Evolutionary conservation across 2,888 invertebrate genomes (phyloP).

Genomic region (Eumerus sabulonum): DNA sequence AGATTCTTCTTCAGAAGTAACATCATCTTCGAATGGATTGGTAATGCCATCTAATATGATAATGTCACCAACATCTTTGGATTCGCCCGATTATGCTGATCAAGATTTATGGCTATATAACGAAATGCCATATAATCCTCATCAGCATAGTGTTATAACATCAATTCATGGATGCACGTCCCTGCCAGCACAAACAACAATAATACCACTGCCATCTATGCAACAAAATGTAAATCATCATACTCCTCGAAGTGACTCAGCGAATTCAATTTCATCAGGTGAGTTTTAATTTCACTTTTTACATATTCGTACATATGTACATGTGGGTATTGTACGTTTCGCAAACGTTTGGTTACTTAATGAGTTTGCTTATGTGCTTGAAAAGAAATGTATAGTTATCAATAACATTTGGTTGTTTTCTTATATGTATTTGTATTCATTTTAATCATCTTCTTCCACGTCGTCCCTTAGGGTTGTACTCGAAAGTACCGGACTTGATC

Average conservation of each 20-base stretch:
- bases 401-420: no score
- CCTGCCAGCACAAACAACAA: conserved; percentile 80
- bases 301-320: no score
- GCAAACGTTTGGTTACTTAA: no score
- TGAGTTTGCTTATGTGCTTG: no score
- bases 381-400: no score
- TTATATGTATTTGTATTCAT: no score
- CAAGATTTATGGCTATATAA: conserved; percentile 89
- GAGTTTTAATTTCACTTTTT: conserved; percentile 70
- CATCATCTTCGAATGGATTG: conserved; percentile 83
- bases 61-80: conserved; percentile 87
- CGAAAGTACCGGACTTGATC: no score
- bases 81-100: conserved; percentile 87
- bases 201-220: conserved; percentile 80
- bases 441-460: no score
- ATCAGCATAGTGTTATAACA: conserved; percentile 79
- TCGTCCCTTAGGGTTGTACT: no score
- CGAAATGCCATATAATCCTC: conserved; percentile 78
- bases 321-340: no score
- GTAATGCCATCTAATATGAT: conserved; percentile 85
- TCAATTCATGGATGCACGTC: conserved; percentile 79
- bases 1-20: conserved; percentile 87
- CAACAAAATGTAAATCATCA: conserved; percentile 72
- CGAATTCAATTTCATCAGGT: conserved; percentile 79
- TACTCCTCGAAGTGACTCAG: conserved; percentile 78